A percentile compares a stretch with the other conserved stretches of the same genome.
These are phyloP conservation scores for Iselma pallidipennis DNA, from an alignment of 2,888 invertebrate genomes.

Conservation along the genomic window DNA sequence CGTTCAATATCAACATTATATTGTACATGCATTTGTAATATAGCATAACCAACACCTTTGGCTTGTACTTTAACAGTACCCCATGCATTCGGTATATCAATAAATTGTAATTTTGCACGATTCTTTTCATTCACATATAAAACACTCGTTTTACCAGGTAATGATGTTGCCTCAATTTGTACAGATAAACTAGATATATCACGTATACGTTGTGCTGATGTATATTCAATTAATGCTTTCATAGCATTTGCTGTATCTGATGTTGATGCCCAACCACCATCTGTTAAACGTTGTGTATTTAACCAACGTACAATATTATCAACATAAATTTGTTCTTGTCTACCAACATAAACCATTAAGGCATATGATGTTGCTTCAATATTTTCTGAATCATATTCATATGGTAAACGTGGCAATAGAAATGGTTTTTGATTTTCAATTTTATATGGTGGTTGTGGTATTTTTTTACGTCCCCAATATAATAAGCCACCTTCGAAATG, in stretches of 20 bases:
- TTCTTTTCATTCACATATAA: conserved; percentile 76
- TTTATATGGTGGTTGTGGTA: conserved; percentile 82
- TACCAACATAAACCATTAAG: conserved; percentile 82
- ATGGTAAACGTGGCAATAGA: conserved; percentile 83
- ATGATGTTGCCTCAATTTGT: conserved; percentile 82
- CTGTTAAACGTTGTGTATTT: conserved; percentile 82
- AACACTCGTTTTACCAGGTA: conserved; percentile 65
- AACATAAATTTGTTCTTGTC: conserved; percentile 78
- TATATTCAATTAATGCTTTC: conserved; percentile 88
- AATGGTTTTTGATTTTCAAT: conserved; percentile 91
- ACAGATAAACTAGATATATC: conserved; percentile 78
- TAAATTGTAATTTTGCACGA: conserved; percentile 75
- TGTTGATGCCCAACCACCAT: conserved; percentile 68
- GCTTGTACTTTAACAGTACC: conserved; percentile 93
- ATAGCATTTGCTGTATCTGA: conserved; percentile 86
- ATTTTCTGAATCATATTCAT: conserved; percentile 87
- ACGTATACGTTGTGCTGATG: conserved; percentile 79
- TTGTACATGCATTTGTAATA: conserved; percentile 90
- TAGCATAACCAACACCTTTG: conserved; percentile 91
- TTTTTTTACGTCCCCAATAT: conserved; percentile 82
- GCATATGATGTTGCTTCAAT: conserved; percentile 94
- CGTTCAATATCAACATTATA: conserved; percentile 86
- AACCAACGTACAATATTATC: conserved; percentile 91
- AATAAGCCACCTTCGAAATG: conserved; percentile 76
- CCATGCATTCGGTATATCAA: conserved; percentile 90